Evolutionary conservation across 2,888 invertebrate genomes (phyloP).

Genomic region (Lycocerus yunnanus): DNA sequence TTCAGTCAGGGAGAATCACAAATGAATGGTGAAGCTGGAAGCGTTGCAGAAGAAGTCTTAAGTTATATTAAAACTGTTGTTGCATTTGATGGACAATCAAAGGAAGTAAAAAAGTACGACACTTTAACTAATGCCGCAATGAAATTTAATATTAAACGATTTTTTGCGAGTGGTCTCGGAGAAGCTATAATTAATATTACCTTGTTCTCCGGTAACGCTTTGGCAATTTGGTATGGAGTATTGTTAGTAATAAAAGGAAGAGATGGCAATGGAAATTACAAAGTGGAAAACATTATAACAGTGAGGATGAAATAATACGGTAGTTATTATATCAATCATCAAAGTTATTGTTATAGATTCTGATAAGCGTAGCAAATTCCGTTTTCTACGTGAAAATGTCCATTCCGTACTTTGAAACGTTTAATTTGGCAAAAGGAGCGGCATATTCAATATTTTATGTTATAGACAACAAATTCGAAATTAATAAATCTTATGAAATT

Average conservation of each 20-base stretch:
- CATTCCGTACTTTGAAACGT: slow-evolving; percentile 76
- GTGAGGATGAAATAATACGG: slow-evolving; percentile 44
- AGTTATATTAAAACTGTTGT: slow-evolving; percentile 76
- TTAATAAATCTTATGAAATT: slow-evolving; percentile 69
- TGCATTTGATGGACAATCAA: slow-evolving; percentile 75
- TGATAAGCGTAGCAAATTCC: slow-evolving; percentile 77
- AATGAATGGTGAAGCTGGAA: slow-evolving; percentile 75
- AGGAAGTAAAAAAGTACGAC: slow-evolving; percentile 71
- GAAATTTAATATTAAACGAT: slow-evolving; percentile 71
- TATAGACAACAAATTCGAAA: slow-evolving; percentile 74
- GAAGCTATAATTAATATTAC: slow-evolving; percentile 76
- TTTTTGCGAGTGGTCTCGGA: slow-evolving; percentile 69
- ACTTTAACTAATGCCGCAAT: slow-evolving; percentile 64
- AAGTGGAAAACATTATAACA: slow-evolving; percentile 70
- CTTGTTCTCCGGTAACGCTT: slow-evolving; percentile 75
- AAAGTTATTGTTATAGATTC: slow-evolving; percentile 63
- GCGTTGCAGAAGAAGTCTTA: slow-evolving; percentile 78
- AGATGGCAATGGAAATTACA: slow-evolving; percentile 56
- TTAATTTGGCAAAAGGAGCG: slow-evolving; percentile 79
- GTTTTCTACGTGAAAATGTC: slow-evolving; percentile 71
- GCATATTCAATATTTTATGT: slow-evolving; percentile 77
- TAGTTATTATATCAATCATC: background rate
- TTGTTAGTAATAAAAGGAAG: slow-evolving; percentile 64
- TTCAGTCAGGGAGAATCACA: slow-evolving; percentile 69
- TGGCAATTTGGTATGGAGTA: slow-evolving; percentile 86